Conservation (phyloP, 1,140 invertebrate genomes). For the Drosophila willistoni region DNA sequence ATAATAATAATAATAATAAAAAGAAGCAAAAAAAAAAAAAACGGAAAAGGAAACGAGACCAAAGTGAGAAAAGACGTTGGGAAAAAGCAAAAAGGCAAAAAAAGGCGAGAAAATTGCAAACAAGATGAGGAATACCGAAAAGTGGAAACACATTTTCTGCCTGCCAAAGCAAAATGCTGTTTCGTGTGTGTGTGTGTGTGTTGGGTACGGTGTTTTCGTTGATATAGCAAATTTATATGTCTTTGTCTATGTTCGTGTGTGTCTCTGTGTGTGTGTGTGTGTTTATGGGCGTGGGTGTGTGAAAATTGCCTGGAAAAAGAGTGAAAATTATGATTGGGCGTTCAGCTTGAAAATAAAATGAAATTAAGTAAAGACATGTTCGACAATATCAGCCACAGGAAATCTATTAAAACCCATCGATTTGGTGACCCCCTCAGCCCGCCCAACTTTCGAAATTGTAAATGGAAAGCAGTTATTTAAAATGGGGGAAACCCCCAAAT, state of each 20-base stretch:
- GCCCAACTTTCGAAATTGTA: neutral
- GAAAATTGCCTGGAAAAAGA: conserved; percentile 50
- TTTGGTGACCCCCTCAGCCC: neutral
- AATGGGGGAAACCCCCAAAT: neutral
- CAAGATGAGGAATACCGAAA: conserved; percentile 28
- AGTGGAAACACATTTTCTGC: conserved; percentile 50
- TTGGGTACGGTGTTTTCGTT: conserved; percentile 22
- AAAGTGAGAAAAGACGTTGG: conserved; percentile 42
- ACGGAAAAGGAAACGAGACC: conserved; percentile 21
- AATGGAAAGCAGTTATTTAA: conserved; percentile 1
- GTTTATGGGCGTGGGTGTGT: conserved; percentile 19
- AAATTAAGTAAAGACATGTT: conserved; percentile 7
- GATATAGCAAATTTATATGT: conserved; percentile 59
- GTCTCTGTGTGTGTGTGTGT: conserved; percentile 25
- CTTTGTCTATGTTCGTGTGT: conserved; percentile 10
- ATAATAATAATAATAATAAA: conserved; percentile 71
- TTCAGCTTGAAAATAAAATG: conserved; percentile 16
- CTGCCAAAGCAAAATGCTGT: conserved; percentile 44
- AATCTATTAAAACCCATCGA: neutral
- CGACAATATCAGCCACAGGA: neutral
- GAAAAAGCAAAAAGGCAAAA: conserved; percentile 15
- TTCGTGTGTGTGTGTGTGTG: conserved; percentile 7
- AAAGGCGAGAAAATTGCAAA: neutral
- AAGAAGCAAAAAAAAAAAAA: conserved; percentile 36
- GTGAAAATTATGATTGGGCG: conserved; percentile 46